Evolutionary conservation across 1,140 invertebrate species (phyloP).

Genomic region (Drosophila murphyi): DNA sequence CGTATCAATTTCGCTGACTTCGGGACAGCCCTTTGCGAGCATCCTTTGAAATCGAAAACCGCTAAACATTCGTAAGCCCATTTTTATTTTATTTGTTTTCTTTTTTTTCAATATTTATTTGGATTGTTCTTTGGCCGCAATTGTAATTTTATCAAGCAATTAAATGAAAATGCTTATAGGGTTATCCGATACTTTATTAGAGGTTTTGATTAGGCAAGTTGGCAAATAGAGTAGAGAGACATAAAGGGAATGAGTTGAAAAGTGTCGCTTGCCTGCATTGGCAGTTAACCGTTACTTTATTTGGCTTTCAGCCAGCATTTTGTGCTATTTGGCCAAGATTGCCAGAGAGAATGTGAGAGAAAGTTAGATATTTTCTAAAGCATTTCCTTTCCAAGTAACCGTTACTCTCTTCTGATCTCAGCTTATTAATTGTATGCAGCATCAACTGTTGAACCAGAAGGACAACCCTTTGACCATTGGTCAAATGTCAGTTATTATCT

Average conservation of each 20-base stretch:
- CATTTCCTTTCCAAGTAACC: neutral
- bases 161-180: conserved; percentile 5
- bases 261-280: neutral
- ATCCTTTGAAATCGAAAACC: conserved; percentile 75
- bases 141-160: conserved; percentile 79
- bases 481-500: conserved; percentile 69
- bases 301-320: conserved; percentile 15
- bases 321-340: no score
- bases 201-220: conserved; percentile 34
- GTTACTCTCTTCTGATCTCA: conserved; percentile 1
- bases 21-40: conserved; percentile 61
- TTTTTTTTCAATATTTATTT: conserved; percentile 14
- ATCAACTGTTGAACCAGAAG: conserved; percentile 1
- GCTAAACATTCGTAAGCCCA: conserved; percentile 71
- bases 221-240: neutral
- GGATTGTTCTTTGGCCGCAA: conserved; percentile 64
- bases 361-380: neutral
- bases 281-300: neutral
- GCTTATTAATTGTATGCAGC: conserved; percentile 24
- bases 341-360: neutral
- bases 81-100: conserved; percentile 40
- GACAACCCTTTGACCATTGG: conserved; percentile 70
- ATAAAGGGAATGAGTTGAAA: neutral
- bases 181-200: conserved; percentile 31
- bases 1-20: conserved; percentile 66